These are phyloP conservation scores for Amphiduros pacificus DNA, from an alignment of 2,888 invertebrate species.

Conservation along the genomic window DNA sequence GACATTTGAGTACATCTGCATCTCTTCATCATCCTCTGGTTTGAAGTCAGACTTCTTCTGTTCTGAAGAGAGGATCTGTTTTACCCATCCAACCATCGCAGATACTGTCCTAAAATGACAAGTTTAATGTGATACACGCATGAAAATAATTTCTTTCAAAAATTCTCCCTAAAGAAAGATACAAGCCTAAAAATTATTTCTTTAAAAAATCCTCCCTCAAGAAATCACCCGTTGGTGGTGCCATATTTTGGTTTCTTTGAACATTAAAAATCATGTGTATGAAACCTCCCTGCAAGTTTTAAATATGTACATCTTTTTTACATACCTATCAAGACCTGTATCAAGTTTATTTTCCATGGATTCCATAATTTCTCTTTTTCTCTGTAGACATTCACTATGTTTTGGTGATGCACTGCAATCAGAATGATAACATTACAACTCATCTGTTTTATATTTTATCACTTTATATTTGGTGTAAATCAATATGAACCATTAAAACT, in stretches of 20 bases:
- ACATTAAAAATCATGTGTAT: no score
- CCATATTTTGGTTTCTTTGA: no score
- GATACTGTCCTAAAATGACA: slow-evolving; percentile 69
- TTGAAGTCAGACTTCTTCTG: slow-evolving; percentile 91
- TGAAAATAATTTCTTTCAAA: no score
- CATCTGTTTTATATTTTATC: no score
- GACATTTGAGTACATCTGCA: slow-evolving; percentile 67
- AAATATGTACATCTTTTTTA: neutral
- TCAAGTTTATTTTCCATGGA: slow-evolving; percentile 87
- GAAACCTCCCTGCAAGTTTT: neutral
- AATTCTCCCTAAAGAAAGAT: no score
- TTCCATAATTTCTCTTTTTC: slow-evolving; percentile 81
- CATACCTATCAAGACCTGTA: slow-evolving; percentile 62
- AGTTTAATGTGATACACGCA: no score
- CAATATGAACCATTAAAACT: no score
- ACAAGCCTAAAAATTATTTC: no score
- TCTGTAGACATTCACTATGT: slow-evolving; percentile 84
- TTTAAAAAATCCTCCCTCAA: no score
- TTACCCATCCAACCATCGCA: slow-evolving; percentile 89
- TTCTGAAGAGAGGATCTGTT: slow-evolving; percentile 83
- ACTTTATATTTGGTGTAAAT: no score
- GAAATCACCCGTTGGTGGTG: no score
- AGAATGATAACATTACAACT: neutral
- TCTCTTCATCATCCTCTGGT: slow-evolving; percentile 62
- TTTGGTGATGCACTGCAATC: slow-evolving; percentile 80